phyloP scores from a whole-genome alignment of 2,113 vertebrate genomes.

The Murina feae region DNA sequence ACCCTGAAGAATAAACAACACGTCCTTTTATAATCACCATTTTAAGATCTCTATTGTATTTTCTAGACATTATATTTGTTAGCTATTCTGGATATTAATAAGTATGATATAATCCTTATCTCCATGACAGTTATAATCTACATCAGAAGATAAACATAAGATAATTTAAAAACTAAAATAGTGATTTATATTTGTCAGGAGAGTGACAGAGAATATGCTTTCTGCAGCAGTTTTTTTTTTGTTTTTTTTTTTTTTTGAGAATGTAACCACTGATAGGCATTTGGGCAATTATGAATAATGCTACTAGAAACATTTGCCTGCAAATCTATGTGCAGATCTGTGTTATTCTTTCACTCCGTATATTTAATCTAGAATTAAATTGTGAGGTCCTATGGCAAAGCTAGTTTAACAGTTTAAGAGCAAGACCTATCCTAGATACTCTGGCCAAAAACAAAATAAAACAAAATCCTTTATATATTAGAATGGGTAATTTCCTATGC shows the following conservation, averaged over 20 bases:
- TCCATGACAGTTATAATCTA: not conserved
- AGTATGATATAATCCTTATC: not conserved
- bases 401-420: not conserved
- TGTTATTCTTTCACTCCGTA: not conserved
- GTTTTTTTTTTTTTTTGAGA: not conserved
- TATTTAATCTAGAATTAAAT: not conserved
- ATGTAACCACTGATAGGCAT: not conserved
- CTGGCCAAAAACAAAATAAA: not conserved
- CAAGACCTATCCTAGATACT: not conserved
- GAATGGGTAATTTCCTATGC: not conserved
- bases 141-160: not conserved
- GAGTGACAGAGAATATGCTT: not conserved
- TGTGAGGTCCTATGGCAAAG: not conserved
- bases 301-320: not conserved
- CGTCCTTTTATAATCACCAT: not conserved
- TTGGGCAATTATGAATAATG: not conserved
- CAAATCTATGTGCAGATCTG: not conserved
- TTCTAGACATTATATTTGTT: not conserved
- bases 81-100: not conserved
- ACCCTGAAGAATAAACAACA: not conserved
- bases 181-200: not conserved
- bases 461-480: not conserved
- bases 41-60: not conserved
- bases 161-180: not conserved
- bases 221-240: not conserved